These are phyloP conservation scores for Ditylenchus weischeri DNA, from an alignment of 2,888 invertebrate species.

Conservation along the genomic window DNA sequence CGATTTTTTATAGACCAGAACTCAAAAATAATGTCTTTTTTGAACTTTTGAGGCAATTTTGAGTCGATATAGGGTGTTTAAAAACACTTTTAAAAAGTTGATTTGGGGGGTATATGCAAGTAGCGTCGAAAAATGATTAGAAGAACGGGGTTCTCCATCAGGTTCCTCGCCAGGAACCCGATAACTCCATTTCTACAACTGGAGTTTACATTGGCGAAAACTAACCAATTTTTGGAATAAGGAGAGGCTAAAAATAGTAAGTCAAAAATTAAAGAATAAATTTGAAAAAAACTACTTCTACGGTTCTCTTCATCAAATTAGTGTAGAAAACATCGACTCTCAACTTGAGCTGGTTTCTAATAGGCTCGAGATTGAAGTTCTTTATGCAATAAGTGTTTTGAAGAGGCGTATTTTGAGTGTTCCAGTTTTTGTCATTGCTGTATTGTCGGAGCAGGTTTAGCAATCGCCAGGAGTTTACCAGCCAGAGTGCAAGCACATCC, in stretches of 20 bases:
- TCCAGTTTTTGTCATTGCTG: slow-evolving; percentile 71
- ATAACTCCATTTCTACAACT: no score
- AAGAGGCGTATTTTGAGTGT: slow-evolving; percentile 44
- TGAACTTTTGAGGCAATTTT: no score
- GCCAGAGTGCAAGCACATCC: slow-evolving; percentile 73
- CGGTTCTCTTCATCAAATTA: slow-evolving; percentile 48
- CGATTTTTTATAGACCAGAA: no score
- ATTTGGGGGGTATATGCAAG: no score
- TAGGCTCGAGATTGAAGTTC: slow-evolving; percentile 46
- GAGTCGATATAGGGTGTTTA: no score
- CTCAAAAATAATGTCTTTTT: no score
- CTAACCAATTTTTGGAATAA: slow-evolving; percentile 52
- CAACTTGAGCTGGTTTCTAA: slow-evolving; percentile 48
- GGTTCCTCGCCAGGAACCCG: no score
- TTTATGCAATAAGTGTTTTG: slow-evolving; percentile 47
- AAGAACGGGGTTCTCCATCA: no score
- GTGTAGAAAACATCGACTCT: slow-evolving; percentile 40
- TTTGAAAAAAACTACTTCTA: slow-evolving; percentile 32
- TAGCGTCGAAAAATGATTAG: no score
- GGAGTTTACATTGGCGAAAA: no score
- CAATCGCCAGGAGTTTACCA: slow-evolving; percentile 72
- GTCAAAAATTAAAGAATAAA: no score
- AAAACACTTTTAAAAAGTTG: no score
- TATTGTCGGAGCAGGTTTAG: slow-evolving; percentile 90
- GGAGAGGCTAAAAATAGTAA: slow-evolving; percentile 30